Conservation (phyloP, 2,797 vertebrate species). For the Streptopelia turtur region DNA sequence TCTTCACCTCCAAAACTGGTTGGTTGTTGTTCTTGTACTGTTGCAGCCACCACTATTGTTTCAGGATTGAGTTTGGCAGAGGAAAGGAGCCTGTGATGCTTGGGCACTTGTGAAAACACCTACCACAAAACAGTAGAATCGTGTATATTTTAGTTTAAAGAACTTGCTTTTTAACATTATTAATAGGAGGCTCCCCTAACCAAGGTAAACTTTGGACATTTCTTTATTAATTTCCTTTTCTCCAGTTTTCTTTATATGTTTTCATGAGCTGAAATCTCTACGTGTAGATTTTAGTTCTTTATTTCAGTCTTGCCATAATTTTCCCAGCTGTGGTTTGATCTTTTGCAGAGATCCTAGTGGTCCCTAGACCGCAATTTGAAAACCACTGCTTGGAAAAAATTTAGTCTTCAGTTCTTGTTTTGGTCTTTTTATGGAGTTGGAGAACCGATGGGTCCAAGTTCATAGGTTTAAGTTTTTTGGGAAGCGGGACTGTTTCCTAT, state of each 20-base stretch:
- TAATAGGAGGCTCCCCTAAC: background rate
- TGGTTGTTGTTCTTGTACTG: background rate
- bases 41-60: background rate
- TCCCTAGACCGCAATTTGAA: background rate
- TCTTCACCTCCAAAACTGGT: background rate
- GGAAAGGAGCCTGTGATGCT: background rate
- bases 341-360: background rate
- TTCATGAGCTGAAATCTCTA: background rate
- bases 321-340: background rate
- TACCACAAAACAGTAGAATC: background rate
- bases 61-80: background rate
- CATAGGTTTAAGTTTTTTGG: background rate
- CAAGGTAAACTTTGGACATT: background rate
- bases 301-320: background rate
- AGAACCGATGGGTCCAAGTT: background rate
- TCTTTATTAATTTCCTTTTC: background rate
- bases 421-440: background rate
- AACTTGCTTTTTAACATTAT: background rate
- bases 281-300: background rate
- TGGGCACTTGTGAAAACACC: background rate
- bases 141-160: background rate
- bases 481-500: background rate
- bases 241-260: background rate
- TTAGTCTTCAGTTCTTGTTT: background rate
- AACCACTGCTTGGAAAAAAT: constrained; percentile 22